A percentile compares a stretch with the other conserved stretches of the same genome.
Evolutionary conservation across 2,797 vertebrate species (phyloP).

Genomic region (Platalea minor): DNA sequence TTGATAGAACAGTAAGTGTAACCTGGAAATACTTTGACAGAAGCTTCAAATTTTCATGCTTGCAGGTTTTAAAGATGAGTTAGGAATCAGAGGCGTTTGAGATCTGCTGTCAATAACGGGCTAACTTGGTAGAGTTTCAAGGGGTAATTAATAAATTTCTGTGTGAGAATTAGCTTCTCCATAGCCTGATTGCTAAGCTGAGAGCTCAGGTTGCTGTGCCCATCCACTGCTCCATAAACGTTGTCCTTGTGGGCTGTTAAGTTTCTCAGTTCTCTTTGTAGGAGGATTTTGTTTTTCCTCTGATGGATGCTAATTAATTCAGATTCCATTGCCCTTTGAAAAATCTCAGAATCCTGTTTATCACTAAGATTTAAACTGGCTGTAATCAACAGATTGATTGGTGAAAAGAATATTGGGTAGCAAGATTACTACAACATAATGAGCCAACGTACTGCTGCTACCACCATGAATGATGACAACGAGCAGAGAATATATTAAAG

Average conservation of each 20-base stretch:
- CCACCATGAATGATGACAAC: neutral
- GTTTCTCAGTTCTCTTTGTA: neutral
- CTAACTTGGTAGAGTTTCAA: neutral
- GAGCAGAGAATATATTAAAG: neutral
- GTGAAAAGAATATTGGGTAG: neutral
- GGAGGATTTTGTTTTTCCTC: neutral
- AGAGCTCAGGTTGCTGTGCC: neutral
- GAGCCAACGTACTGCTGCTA: neutral
- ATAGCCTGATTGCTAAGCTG: neutral
- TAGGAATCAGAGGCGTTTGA: neutral
- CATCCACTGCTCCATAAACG: neutral
- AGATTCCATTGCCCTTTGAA: neutral
- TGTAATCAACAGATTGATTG: neutral
- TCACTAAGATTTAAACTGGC: neutral
- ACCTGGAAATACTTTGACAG: neutral
- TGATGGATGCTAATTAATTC: neutral
- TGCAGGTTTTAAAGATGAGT: neutral
- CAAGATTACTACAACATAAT: conserved; percentile 5
- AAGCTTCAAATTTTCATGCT: neutral
- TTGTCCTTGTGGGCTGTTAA: neutral
- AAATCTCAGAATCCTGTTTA: neutral
- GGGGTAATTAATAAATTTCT: conserved; percentile 9
- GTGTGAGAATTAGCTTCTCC: neutral
- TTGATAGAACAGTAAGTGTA: neutral
- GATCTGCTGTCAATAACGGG: neutral